A percentile compares a stretch with the other conserved stretches of the same genome.
phyloP scores from a whole-genome alignment of 1,140 invertebrate genomes.

The Drosophila nannoptera region DNA sequence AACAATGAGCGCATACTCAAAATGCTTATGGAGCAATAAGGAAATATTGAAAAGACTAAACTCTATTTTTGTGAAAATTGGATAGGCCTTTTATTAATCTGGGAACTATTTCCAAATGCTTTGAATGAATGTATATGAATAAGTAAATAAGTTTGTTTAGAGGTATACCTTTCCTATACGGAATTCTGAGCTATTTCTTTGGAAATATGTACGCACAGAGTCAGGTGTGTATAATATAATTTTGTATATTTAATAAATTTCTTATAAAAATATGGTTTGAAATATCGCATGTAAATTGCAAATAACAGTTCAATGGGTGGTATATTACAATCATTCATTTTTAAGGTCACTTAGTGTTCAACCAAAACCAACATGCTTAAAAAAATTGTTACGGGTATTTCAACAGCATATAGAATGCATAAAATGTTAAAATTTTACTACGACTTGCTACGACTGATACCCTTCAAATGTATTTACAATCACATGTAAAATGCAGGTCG shows the following conservation, averaged over 20 bases:
- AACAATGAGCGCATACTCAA: conserved; percentile 73
- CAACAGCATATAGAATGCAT: not conserved
- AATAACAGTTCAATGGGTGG: conserved; percentile 41
- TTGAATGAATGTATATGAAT: too few species aligned
- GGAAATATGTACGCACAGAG: not conserved
- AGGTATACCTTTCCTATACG: too few species aligned
- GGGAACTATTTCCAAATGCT: too few species aligned
- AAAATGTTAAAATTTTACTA: not conserved
- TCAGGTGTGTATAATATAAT: not conserved
- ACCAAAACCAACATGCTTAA: conserved; percentile 51
- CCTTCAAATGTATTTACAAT: conserved; percentile 27
- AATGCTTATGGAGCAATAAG: conserved; percentile 68
- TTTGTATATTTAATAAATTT: conserved; percentile 18
- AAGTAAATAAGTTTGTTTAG: too few species aligned
- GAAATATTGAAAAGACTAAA: not conserved
- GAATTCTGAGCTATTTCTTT: not conserved
- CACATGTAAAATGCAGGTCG: not conserved
- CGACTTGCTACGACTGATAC: conserved; percentile 8
- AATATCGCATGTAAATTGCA: conserved; percentile 19
- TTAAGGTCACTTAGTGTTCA: conserved; percentile 68
- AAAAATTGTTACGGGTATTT: not conserved
- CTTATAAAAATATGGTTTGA: conserved; percentile 30
- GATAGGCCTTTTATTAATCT: too few species aligned
- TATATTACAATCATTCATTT: conserved; percentile 22
- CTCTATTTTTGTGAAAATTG: too few species aligned